Percentiles rank a stretch among this genome's conserved stretches.
Evolutionary conservation across 2,113 vertebrate genomes (phyloP).

Genomic region (Brachypodius melanocephalos): DNA sequence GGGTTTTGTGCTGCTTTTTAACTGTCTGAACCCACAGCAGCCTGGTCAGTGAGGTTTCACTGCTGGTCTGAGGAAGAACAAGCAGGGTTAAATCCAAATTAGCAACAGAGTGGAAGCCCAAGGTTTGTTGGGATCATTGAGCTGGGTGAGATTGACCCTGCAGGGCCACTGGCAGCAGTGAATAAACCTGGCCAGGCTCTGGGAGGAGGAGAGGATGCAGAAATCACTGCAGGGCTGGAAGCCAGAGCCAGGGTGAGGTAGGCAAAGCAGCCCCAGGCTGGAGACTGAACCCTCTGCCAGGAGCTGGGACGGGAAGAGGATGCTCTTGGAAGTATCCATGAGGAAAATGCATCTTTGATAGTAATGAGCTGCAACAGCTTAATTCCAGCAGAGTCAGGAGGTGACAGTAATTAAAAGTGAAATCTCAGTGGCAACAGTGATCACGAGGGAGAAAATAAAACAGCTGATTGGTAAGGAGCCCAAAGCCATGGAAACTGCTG

Average conservation of each 20-base stretch:
- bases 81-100: not conserved
- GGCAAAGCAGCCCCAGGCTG: not conserved
- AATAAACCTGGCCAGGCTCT: not conserved
- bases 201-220: not conserved
- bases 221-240: not conserved
- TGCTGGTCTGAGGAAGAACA: not conserved
- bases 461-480: not conserved
- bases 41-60: not conserved
- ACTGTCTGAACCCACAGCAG: not conserved
- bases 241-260: not conserved
- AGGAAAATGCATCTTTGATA: constrained; percentile 9
- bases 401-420: constrained; percentile 64
- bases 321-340: not conserved
- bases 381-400: constrained; percentile 25
- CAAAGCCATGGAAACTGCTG: not conserved
- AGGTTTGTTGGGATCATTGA: not conserved
- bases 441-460: not conserved
- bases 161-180: not conserved
- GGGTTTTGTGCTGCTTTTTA: not conserved
- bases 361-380: not conserved
- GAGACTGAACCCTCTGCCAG: not conserved
- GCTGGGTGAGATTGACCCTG: not conserved
- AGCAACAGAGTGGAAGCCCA: not conserved
- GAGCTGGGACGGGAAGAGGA: not conserved
- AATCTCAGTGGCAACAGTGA: constrained; percentile 25